Conservation (phyloP, 2,888 invertebrate species). For the Pseudeuparius sepicola region DNA sequence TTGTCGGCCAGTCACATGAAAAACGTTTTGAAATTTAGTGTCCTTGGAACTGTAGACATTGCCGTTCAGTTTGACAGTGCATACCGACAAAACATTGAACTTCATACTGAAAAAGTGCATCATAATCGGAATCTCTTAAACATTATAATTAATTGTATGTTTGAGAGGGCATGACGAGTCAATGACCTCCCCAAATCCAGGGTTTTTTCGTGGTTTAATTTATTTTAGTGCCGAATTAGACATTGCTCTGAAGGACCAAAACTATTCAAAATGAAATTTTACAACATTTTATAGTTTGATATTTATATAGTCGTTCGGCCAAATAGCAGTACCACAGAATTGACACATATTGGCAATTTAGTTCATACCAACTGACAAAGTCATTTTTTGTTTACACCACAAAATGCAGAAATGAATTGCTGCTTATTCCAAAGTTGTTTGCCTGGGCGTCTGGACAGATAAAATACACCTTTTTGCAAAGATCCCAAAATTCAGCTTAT, state of each 20-base stretch:
- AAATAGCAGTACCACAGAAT: too few species aligned
- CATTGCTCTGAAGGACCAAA: conserved; percentile 14
- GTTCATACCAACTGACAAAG: too few species aligned
- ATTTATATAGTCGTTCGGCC: too few species aligned
- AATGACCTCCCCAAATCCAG: conserved; percentile 10
- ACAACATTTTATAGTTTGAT: too few species aligned
- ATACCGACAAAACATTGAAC: conserved; percentile 12
- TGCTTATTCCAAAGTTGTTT: too few species aligned
- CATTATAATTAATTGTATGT: conserved; percentile 15
- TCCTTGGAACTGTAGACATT: conserved; percentile 15
- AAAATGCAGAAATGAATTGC: too few species aligned
- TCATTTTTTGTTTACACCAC: too few species aligned
- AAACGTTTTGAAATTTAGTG: conserved; percentile 13
- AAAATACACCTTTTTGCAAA: too few species aligned
- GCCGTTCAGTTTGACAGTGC: conserved; percentile 12
- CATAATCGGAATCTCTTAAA: conserved; percentile 16
- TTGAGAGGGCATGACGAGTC: conserved; percentile 14
- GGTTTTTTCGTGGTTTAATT: conserved; percentile 16
- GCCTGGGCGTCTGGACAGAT: too few species aligned
- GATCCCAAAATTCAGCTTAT: too few species aligned
- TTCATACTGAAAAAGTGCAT: conserved; percentile 15
- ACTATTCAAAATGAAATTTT: conserved; percentile 18
- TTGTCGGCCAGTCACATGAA: conserved; percentile 15
- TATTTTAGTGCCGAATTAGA: conserved; percentile 18
- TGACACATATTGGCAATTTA: too few species aligned